Conservation (phyloP, 2,888 invertebrate species). For the Sipunculus nudus region DNA sequence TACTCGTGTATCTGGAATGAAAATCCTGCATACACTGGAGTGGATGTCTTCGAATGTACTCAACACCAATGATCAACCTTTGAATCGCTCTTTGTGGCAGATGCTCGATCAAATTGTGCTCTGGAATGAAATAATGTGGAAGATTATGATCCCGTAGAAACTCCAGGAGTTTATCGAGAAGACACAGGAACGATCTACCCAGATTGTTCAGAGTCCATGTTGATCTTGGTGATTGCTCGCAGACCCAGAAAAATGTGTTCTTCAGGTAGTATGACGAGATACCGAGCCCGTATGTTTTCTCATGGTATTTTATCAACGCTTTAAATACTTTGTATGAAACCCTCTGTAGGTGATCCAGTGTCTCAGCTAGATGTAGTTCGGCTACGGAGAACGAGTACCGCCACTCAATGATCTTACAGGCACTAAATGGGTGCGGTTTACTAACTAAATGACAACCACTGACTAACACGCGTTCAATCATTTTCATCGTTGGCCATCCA, state of each 20-base stretch:
- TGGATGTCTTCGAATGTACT: no score
- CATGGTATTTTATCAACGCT: slow-evolving; percentile 35
- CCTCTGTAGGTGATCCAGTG: slow-evolving; percentile 43
- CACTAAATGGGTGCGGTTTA: no score
- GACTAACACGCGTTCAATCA: no score
- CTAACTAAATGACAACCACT: no score
- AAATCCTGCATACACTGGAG: no score
- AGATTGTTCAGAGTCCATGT: slow-evolving; percentile 43
- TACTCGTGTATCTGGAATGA: no score
- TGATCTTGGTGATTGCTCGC: slow-evolving; percentile 41
- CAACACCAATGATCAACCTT: no score
- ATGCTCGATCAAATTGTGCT: slow-evolving; percentile 44
- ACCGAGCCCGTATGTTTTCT: slow-evolving; percentile 28
- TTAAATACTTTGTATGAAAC: slow-evolving; percentile 45
- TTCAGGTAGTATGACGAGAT: slow-evolving; percentile 39
- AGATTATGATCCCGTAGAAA: slow-evolving; percentile 37
- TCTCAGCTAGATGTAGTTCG: slow-evolving; percentile 40
- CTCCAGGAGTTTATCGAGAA: slow-evolving; percentile 43
- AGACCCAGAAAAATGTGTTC: slow-evolving; percentile 43
- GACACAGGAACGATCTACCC: slow-evolving; percentile 36
- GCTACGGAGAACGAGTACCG: slow-evolving; percentile 44
- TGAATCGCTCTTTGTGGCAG: slow-evolving; percentile 10
- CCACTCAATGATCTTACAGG: slow-evolving; percentile 48
- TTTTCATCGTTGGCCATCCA: no score
- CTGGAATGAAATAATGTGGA: slow-evolving; percentile 45